Base-by-base conservation (phyloP, 2,797 vertebrate genomes). In the Galagoides demidoff region DNA sequence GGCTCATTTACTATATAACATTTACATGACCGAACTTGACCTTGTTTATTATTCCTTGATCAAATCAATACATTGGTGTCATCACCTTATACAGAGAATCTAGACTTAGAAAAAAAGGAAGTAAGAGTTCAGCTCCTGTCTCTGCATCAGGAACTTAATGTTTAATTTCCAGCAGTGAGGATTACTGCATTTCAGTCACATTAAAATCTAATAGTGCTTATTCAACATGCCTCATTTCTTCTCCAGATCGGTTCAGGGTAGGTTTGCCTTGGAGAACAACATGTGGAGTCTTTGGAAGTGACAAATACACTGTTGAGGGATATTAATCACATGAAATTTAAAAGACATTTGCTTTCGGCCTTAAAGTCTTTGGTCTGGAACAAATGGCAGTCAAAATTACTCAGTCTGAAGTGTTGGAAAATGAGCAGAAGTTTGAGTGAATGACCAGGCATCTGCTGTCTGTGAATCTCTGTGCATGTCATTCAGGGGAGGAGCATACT, bases 241-340 rank as follows among this genome's bases (percentile, higher is more conserved):
- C 37, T 95, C n/a, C 29, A 94, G 88, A 95, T 61, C 31, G 70
- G 27, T 76, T 85, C 73, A 88, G 79, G 91, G 90, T 95, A 97
- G 73, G 23, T 95, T 96, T 98, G 92, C 88, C 92, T 98, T 9
- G 34, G 77, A 97, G 91, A 93, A 27, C 2, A 96, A 90, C 81
- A 93, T 82, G 68, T 88, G 63, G 89, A 96, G 95, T 55, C 66
- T 97, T 90, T 84, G 71, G 68, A 97, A 96, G 90, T 98, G 97
- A 97, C 87, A 98, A 97, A 97, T 92, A 94, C 37, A 92, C 90
- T 7, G 0, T 77, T 89, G 96, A 98, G 96, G 45, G 84, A 92
- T 68, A 98, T 98, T 98, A 97, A 97, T 98, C 96, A 98, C 86
- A 90, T 96, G 76, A 95, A 98, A 97, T 96, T 87, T 90, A 96